These are phyloP conservation scores for Caenorhabditis sulstoni DNA, from an alignment of 2,888 invertebrate genomes.

Conservation along the genomic window DNA sequence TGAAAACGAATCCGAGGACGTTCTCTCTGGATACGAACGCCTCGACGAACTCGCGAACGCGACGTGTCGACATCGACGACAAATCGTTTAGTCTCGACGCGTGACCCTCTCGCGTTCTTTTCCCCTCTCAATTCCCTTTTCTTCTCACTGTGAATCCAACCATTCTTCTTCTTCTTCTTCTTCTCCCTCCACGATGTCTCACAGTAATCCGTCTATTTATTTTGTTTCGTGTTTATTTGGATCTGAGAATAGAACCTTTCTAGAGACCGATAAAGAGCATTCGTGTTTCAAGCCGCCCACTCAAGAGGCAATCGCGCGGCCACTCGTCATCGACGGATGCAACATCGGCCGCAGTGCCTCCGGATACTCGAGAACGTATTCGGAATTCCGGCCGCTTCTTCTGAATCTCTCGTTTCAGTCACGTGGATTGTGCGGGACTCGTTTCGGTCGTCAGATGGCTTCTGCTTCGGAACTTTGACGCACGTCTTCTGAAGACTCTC, in stretches of 20 bases:
- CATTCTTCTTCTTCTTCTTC: slow-evolving; percentile 4
- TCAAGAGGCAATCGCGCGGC: slow-evolving; percentile 64
- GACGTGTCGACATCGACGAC: slow-evolving; percentile 49
- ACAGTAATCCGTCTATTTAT: slow-evolving; percentile 30
- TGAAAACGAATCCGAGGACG: slow-evolving; percentile 35
- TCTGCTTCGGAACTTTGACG: slow-evolving; percentile 69
- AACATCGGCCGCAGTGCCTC: slow-evolving; percentile 74
- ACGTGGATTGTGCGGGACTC: slow-evolving; percentile 73
- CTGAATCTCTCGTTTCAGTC: slow-evolving; percentile 48
- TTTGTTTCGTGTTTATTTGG: neutral
- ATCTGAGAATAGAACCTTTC: slow-evolving; percentile 1
- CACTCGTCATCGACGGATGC: slow-evolving; percentile 75
- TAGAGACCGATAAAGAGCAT: slow-evolving; percentile 45
- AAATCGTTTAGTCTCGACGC: slow-evolving; percentile 57
- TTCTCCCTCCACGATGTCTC: slow-evolving; percentile 17
- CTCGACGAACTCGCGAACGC: slow-evolving; percentile 35
- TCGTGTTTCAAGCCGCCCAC: slow-evolving; percentile 55
- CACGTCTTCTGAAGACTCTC: slow-evolving; percentile 7
- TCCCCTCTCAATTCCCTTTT: neutral
- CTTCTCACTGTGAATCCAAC: neutral
- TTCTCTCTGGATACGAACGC: slow-evolving; percentile 49
- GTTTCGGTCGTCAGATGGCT: slow-evolving; percentile 71
- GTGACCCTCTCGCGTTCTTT: slow-evolving; percentile 10
- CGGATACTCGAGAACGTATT: slow-evolving; percentile 69
- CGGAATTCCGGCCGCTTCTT: too few species aligned